A percentile compares a stretch with the other conserved stretches of the same genome.
phyloP scores from a whole-genome alignment of 2,888 invertebrate species.

The Cerceris rybyensis region DNA sequence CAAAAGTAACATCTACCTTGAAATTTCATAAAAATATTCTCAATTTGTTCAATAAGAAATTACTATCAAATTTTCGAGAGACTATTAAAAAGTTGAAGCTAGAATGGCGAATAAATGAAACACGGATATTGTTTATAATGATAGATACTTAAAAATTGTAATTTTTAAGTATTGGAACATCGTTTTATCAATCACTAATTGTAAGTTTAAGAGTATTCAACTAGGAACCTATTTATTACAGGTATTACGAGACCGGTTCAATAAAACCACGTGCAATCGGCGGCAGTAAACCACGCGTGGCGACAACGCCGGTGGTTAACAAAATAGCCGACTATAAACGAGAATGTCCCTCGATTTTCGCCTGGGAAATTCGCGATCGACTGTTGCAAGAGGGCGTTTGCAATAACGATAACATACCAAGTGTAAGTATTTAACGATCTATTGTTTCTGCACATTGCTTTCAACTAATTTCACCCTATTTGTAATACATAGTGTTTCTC shows the following conservation, averaged over 20 bases:
- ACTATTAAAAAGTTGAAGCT: too few relatives aligned
- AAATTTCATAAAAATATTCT: too few relatives aligned
- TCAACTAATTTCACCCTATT: too few relatives aligned
- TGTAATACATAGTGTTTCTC: too few relatives aligned
- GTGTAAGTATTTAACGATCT: constrained; percentile 90
- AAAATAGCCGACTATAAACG: constrained; percentile 98
- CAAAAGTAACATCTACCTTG: too few relatives aligned
- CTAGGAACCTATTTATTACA: constrained; percentile 79
- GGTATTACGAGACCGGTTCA: constrained; percentile 99
- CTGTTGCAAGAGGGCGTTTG: constrained; percentile 96
- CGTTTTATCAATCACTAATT: not conserved
- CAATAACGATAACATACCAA: constrained; percentile 98
- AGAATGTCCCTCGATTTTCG: constrained; percentile 98
- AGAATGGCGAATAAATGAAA: too few relatives aligned
- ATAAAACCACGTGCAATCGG: constrained; percentile 98
- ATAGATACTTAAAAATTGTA: too few relatives aligned
- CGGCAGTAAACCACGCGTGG: constrained; percentile 97
- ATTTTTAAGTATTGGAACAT: too few relatives aligned
- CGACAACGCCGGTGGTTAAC: constrained; percentile 95
- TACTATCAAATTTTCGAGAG: too few relatives aligned
- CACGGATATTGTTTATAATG: too few relatives aligned
- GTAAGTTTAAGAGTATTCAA: not conserved
- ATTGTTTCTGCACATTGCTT: too few relatives aligned
- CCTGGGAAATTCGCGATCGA: constrained; percentile 98
- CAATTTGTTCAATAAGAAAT: too few relatives aligned